Base-by-base conservation (phyloP, 2,888 invertebrate genomes). In the Alviniconcha strummeri region DNA sequence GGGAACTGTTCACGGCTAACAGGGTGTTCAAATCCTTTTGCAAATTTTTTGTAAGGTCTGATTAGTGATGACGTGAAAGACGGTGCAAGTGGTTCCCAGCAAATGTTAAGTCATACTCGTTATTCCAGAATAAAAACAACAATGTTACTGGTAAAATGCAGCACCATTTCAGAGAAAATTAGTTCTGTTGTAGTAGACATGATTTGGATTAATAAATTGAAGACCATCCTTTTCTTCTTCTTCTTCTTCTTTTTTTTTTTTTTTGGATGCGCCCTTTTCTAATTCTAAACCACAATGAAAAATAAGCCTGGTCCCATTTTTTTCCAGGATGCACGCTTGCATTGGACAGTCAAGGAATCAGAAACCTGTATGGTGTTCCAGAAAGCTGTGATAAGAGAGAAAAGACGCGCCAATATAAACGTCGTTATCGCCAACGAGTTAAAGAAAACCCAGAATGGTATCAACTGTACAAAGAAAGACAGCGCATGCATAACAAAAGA, bases 381-480 rank as follows among this genome's bases (percentile, higher is more conserved):
- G 17, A n/a, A 36, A 55, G 8, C 17, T 54, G 75, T 75, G 76
- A 77, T 57, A 3, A 15, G 17, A 56, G 57, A 57, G 76, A 77
- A 77, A 77, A 77, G 76, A 77, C 76, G 56, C 76, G 76, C 5
- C 76, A 77, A 36, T 77, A 77, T 77, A 77, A 77, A 57, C 76
- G 56, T 5, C 76, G 57, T 9, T 77, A 77, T 77, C 76, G 76
- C 57, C 76, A 77, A 77, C 56, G 76, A 77, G 76, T 77, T 15
- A 77, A 77, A 57, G 57, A 77, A 19, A 77, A 77, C 19, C 76
- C 76, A 8, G 76, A 77, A 54, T 77, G 76, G 76, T 57, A 57
- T 54, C 76, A 57, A 17, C 57, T 77, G 19, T 77, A 77, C 76
- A 57, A 11, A 57, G 76, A 77, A 57, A 57, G 76, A 19, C 57